Conservation (phyloP, 2,113 vertebrate species). For the Engystomops pustulosus region DNA sequence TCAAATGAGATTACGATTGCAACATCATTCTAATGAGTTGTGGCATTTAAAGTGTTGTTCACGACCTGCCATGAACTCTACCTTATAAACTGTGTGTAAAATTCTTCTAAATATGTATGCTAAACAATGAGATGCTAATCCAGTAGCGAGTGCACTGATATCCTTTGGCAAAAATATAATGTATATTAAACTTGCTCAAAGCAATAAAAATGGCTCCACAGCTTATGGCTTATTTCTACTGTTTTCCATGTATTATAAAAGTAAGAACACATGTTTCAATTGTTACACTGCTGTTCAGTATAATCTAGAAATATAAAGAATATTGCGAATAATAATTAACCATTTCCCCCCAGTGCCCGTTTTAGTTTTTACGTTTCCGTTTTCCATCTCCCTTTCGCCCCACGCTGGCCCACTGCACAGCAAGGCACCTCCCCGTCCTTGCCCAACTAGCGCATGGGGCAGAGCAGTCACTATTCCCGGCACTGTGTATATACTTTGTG, state of each 20-base stretch:
- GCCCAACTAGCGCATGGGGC: too few species aligned
- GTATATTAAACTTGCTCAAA: not conserved
- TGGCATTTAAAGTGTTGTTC: slow-evolving; percentile 20
- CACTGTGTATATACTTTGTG: too few species aligned
- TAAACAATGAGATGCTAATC: not conserved
- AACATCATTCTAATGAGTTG: slow-evolving; percentile 6
- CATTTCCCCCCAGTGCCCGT: too few species aligned
- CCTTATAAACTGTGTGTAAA: not conserved
- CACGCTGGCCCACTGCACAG: too few species aligned
- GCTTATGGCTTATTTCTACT: not conserved
- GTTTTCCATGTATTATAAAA: not conserved
- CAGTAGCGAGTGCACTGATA: not conserved
- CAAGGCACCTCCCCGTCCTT: too few species aligned
- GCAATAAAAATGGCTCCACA: not conserved
- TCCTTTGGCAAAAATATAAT: not conserved
- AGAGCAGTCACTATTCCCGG: too few species aligned
- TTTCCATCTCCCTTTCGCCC: too few species aligned
- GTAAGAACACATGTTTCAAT: not conserved
- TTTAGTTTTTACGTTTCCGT: too few species aligned
- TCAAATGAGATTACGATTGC: slow-evolving; percentile 31
- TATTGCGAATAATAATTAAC: too few species aligned
- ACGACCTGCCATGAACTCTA: not conserved
- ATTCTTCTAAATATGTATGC: not conserved
- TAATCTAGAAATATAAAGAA: too few species aligned
- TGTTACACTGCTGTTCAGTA: not conserved